Evolutionary conservation across 2,113 vertebrate genomes (phyloP).

Genomic region (Pheucticus melanocephalus): DNA sequence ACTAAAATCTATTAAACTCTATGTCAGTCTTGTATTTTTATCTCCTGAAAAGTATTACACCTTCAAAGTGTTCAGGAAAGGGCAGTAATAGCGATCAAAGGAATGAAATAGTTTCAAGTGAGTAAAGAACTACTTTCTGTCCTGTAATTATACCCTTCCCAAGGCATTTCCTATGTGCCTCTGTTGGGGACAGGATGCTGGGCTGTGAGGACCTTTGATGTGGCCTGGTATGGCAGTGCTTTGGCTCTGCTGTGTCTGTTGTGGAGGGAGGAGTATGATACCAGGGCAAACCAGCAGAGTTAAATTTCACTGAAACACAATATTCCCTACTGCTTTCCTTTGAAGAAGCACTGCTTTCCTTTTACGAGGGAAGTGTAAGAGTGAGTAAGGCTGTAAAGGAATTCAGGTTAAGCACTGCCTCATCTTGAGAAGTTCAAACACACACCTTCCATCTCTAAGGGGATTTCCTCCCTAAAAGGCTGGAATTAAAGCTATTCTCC

Average conservation of each 20-base stretch:
- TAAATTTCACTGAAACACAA: background rate
- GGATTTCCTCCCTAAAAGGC: background rate
- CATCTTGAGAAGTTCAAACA: background rate
- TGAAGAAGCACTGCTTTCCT: background rate
- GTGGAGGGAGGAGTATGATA: background rate
- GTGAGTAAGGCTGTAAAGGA: background rate
- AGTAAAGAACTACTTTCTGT: background rate
- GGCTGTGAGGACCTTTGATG: background rate
- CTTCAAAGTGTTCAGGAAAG: background rate
- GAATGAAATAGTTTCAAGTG: background rate
- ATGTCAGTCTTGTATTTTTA: accelerated
- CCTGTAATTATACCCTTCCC: background rate
- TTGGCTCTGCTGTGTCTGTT: background rate
- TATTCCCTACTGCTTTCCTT: background rate
- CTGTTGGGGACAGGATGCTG: background rate
- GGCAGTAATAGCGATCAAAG: background rate
- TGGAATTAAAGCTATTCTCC: constrained; percentile 23
- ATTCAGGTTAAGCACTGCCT: background rate
- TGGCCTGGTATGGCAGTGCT: background rate
- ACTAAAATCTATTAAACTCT: background rate
- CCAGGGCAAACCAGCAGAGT: background rate
- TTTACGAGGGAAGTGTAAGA: background rate
- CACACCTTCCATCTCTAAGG: background rate
- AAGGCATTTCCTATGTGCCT: background rate
- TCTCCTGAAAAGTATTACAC: background rate